Evolutionary conservation across 2,797 vertebrate species (phyloP), one percentile per base, ranked within the genome.

Genomic region (Bufotes viridis): DNA sequence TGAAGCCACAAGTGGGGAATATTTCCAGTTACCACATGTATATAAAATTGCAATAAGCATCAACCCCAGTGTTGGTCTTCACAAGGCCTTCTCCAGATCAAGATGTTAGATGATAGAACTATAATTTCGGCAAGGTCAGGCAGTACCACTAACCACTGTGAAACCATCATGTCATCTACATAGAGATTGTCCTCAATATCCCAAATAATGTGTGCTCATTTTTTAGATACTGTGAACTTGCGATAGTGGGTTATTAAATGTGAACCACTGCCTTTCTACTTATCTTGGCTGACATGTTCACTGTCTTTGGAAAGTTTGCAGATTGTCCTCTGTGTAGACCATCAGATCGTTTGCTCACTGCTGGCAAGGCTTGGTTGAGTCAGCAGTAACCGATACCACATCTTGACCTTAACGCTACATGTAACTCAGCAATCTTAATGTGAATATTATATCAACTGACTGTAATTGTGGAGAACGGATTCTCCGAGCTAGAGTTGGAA

Each of bases 261-360:
- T 69, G 29, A 15, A 70, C 29, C 7, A 2, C 29, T 70, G 29
- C 69, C 15, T 29, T 70, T 49, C 34, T 75, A 13, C 49, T n/a
- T 42, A 20, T 72, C 26, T 34, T 75, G 42, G 8, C 70, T 42
- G 8, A 34, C 34, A 74, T 24, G 24, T 8, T 20, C 18, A 2
- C 18, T 49, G 18, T 34, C 2, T 42, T 74, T 10, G 2, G 1
- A 14, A 34, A 72, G 70, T 74, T 42, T 15, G 49, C 34, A 49
- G 42, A 13, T 76, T 76, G 18, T 76, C 42, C 70, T 74, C 70
- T 74, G 72, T 42, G 22, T 51, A 75, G 72, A 22, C 72, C 51
- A 76, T n/a, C 80, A 67, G 14, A 84, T 70, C n/a, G 29, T 74
- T 42, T 34, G 22, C 26, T 83, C 65, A 29, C 72, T 61, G 81